A percentile compares a stretch with the other conserved stretches of the same genome.
Conservation (phyloP, 2,888 invertebrate species). For the Napeogenes sylphis region DNA sequence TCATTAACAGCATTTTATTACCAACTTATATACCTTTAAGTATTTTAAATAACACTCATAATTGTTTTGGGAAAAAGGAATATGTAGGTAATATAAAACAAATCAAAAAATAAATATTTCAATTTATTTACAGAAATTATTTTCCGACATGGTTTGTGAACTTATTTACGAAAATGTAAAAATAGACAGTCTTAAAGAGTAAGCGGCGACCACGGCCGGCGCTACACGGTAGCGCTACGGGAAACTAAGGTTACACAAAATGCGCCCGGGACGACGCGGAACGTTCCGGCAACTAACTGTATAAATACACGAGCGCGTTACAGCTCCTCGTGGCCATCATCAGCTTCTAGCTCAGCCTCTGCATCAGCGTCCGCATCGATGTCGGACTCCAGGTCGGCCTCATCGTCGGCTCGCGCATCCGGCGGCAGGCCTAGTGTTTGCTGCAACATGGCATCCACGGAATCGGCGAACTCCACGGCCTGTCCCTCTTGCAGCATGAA, state of each 20-base stretch:
- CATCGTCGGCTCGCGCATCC: slow-evolving; percentile 77
- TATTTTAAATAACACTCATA: no score
- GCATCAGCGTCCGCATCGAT: slow-evolving; percentile 33
- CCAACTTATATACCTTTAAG: no score
- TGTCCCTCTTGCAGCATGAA: slow-evolving; percentile 84
- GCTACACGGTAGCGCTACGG: slow-evolving; percentile 5
- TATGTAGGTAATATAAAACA: slow-evolving; percentile 7
- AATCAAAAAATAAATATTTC: slow-evolving; percentile 27
- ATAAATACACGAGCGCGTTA: slow-evolving; percentile 29
- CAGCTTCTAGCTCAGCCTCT: slow-evolving; percentile 28
- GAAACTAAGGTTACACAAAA: neutral
- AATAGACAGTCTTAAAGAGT: slow-evolving; percentile 30
- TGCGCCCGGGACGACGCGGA: slow-evolving; percentile 7
- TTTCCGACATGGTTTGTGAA: slow-evolving; percentile 19
- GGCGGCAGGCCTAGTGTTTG: slow-evolving; percentile 86
- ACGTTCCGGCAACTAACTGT: no score
- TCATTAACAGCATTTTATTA: no score
- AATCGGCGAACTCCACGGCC: slow-evolving; percentile 88
- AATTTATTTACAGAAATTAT: slow-evolving; percentile 31
- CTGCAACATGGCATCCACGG: slow-evolving; percentile 94
- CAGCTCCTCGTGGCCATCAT: slow-evolving; percentile 53
- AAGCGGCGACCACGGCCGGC: slow-evolving; percentile 4
- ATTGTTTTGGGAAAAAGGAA: neutral
- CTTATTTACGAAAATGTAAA: slow-evolving; percentile 24
- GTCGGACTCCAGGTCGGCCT: slow-evolving; percentile 34